Evolutionary conservation across 2,888 invertebrate species (phyloP).

Genomic region (Barypeithes pellucidus): DNA sequence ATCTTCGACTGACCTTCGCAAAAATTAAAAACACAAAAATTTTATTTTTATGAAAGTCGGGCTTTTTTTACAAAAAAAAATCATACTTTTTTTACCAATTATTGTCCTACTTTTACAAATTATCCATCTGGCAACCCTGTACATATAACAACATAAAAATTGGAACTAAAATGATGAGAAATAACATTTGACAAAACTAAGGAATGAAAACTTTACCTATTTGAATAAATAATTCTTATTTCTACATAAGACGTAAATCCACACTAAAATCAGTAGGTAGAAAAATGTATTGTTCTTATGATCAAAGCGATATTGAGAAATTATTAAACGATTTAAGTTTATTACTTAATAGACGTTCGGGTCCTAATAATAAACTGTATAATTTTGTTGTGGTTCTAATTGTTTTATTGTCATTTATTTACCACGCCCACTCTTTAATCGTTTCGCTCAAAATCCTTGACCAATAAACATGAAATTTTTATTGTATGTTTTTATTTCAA

Average conservation of each 20-base stretch:
- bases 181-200: no score
- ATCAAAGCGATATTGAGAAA: conserved; percentile 18
- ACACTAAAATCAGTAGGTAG: background rate
- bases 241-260: background rate
- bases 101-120: no score
- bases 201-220: no score
- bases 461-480: conserved; percentile 24
- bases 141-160: no score
- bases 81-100: no score
- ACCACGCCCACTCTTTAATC: conserved; percentile 18
- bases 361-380: background rate
- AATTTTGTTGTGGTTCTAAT: conserved; percentile 12
- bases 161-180: no score
- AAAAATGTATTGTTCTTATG: background rate
- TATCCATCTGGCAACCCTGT: no score
- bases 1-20: no score
- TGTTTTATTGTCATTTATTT: conserved; percentile 10
- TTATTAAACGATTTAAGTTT: background rate
- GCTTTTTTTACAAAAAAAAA: no score
- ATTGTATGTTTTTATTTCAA: conserved; percentile 3
- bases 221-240: background rate
- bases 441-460: conserved; percentile 16
- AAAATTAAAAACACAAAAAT: no score
- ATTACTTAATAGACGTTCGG: conserved; percentile 2
- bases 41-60: no score